These are phyloP conservation scores for Ophion ellenae DNA, from an alignment of 2,888 invertebrate genomes.

Conservation along the genomic window DNA sequence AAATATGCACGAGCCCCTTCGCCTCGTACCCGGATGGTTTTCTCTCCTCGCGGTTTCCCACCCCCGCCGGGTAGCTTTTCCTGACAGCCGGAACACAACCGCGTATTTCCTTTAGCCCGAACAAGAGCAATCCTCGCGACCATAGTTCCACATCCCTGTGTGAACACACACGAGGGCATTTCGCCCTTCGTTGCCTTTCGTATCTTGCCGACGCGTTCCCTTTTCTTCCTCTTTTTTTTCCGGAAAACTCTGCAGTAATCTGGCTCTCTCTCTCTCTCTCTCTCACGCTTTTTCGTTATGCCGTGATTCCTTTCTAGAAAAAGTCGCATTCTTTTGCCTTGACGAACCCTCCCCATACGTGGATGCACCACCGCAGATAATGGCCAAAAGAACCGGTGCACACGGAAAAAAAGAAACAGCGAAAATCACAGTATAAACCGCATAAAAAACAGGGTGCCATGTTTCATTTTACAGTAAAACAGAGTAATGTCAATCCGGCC, in stretches of 20 bases:
- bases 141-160: slow-evolving; percentile 5
- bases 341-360: not conserved
- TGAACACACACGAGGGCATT: slow-evolving; percentile 4
- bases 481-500: too few relatives aligned
- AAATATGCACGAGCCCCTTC: slow-evolving; percentile 69
- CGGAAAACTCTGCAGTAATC: not conserved
- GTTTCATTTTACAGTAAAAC: too few relatives aligned
- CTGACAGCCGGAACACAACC: slow-evolving; percentile 7
- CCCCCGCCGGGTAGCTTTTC: not conserved
- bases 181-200: slow-evolving; percentile 8
- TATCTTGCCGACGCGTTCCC: not conserved
- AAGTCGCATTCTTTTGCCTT: slow-evolving; percentile 14
- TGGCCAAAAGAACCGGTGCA: too few relatives aligned
- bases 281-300: slow-evolving; percentile 19
- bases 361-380: not conserved
- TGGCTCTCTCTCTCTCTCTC: not conserved
- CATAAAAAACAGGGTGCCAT: too few relatives aligned
- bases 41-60: slow-evolving; percentile 6
- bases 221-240: not conserved
- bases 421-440: too few relatives aligned
- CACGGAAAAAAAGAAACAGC: too few relatives aligned
- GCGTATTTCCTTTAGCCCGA: slow-evolving; percentile 21
- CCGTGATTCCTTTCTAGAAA: slow-evolving; percentile 34
- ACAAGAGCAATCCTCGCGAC: slow-evolving; percentile 23
- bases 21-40: slow-evolving; percentile 42